These are phyloP conservation scores for Bombylius major DNA, from an alignment of 2,888 invertebrate species.

Conservation along the genomic window DNA sequence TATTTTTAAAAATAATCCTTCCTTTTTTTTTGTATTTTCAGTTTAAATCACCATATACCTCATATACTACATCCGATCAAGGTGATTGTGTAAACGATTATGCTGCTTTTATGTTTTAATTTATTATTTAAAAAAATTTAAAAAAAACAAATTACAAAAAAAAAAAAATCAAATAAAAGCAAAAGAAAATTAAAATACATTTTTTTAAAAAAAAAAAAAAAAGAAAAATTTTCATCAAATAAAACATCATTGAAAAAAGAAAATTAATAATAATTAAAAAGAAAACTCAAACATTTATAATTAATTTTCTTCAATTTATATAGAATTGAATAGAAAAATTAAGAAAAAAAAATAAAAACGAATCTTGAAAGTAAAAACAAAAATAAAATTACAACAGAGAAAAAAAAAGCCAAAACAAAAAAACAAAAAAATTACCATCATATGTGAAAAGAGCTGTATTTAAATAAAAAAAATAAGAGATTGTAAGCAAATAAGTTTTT, in stretches of 20 bases:
- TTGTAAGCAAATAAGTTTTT: background rate
- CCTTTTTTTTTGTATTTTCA: conserved; percentile 7
- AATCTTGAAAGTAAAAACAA: no score
- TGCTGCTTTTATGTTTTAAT: background rate
- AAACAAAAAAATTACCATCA: no score
- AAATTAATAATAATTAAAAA: background rate
- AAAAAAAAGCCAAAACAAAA: no score
- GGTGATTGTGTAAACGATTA: conserved; percentile 18
- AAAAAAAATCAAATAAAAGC: conserved; percentile 2
- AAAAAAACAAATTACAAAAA: conserved; percentile 1
- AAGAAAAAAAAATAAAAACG: background rate
- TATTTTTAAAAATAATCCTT: no score
- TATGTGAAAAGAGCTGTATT: no score
- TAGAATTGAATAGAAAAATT: background rate
- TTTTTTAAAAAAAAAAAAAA: conserved; percentile 1
- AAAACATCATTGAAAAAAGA: background rate
- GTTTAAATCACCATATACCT: conserved; percentile 24
- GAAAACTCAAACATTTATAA: background rate
- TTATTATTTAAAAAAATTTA: background rate
- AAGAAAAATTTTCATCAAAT: background rate
- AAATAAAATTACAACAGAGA: no score
- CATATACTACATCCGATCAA: conserved; percentile 23
- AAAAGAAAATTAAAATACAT: conserved; percentile 3
- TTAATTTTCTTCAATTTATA: no score
- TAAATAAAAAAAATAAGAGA: no score